These are phyloP conservation scores for Lymantria dispar DNA, from an alignment of 2,888 invertebrate genomes.

Conservation along the genomic window DNA sequence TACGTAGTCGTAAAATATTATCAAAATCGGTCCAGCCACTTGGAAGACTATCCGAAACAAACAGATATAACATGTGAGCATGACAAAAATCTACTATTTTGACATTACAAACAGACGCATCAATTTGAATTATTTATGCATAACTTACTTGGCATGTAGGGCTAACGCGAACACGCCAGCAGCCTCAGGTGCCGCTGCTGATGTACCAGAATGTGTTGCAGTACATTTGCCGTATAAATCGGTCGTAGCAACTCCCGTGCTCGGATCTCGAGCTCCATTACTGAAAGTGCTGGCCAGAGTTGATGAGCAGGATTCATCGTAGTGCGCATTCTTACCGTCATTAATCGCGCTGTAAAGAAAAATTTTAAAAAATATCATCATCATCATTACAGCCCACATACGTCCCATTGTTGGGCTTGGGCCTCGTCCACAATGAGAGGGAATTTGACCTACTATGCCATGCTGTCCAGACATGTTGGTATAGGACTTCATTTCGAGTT, in stretches of 20 bases:
- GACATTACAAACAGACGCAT: no score
- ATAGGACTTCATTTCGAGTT: no score
- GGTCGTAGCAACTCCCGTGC: slow-evolving; percentile 99
- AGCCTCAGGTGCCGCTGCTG: slow-evolving; percentile 99
- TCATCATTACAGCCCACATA: no score
- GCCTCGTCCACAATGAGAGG: no score
- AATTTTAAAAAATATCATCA: neutral
- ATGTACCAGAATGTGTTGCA: slow-evolving; percentile 99
- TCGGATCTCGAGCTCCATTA: slow-evolving; percentile 98
- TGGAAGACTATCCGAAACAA: no score
- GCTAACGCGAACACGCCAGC: slow-evolving; percentile 99
- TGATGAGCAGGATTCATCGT: slow-evolving; percentile 99
- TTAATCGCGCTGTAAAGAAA: slow-evolving; percentile 93
- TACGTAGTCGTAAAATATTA: no score
- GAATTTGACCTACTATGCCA: no score
- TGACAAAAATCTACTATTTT: no score
- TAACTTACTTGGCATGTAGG: slow-evolving; percentile 97
- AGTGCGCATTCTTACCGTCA: slow-evolving; percentile 99
- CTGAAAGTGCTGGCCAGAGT: slow-evolving; percentile 99
- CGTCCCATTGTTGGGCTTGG: no score
- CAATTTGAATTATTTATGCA: neutral
- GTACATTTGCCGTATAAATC: slow-evolving; percentile 99
- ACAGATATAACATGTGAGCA: no score
- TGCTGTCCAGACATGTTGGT: no score
- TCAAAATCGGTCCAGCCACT: no score